phyloP scores from a whole-genome alignment of 2,113 vertebrate genomes.

The Apteryx owenii region DNA sequence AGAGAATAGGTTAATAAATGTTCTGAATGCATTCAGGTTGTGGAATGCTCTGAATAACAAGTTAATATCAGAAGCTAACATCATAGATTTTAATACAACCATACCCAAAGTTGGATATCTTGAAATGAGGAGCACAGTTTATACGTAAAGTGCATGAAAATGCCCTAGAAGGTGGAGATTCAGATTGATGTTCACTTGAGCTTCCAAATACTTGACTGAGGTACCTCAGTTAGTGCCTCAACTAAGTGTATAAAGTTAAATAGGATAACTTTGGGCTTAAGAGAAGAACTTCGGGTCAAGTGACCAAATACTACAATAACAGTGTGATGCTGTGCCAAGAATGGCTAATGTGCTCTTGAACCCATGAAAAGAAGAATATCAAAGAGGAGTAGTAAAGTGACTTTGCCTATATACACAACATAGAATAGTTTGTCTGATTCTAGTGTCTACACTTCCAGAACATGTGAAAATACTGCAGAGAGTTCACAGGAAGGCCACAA shows the following conservation, averaged over 20 bases:
- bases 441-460: neutral
- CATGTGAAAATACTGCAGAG: neutral
- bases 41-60: neutral
- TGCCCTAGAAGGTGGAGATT: neutral
- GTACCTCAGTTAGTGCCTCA: neutral
- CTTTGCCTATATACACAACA: neutral
- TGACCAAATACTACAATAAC: neutral
- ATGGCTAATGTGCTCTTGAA: neutral
- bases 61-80: neutral
- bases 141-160: neutral
- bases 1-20: neutral
- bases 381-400: slow-evolving; percentile 15
- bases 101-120: neutral
- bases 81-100: neutral
- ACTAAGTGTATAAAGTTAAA: neutral
- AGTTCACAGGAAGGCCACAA: slow-evolving; percentile 54
- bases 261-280: neutral
- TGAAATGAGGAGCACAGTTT: neutral
- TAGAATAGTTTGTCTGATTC: neutral
- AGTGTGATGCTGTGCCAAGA: neutral
- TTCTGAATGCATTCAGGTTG: neutral
- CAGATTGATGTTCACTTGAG: neutral
- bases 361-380: neutral
- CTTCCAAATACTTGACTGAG: neutral
- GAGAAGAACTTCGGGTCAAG: neutral